Evolutionary conservation across 2,797 vertebrate species (phyloP).

Genomic region (Brachyrhaphis roseni): DNA sequence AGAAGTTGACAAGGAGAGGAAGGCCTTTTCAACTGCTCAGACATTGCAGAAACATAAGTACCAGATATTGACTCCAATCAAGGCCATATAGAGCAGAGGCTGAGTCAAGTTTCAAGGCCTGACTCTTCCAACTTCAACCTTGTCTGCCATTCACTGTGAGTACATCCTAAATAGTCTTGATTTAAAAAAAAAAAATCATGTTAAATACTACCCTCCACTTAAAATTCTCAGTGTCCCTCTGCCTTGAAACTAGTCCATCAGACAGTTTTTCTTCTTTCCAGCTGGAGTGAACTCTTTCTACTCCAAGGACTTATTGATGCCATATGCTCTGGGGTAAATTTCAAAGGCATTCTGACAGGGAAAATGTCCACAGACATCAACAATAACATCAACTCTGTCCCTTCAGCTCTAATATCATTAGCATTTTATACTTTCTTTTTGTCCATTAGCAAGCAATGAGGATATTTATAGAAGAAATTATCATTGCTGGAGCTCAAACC

Average conservation of each 20-base stretch:
- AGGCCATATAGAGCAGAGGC: constrained; percentile 23
- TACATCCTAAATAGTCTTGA: constrained; percentile 5
- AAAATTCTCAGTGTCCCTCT: constrained; percentile 29
- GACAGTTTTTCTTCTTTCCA: constrained; percentile 32
- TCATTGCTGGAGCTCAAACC: constrained; percentile 55
- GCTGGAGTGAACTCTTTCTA: constrained; percentile 17
- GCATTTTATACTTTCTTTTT: constrained; percentile 33
- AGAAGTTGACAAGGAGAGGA: constrained; percentile 56
- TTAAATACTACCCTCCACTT: constrained; percentile 37
- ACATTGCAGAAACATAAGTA: constrained; percentile 35
- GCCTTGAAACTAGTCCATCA: constrained; percentile 34
- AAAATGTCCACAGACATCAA: constrained; percentile 29
- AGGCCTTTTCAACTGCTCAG: constrained; percentile 49
- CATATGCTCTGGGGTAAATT: constrained; percentile 11
- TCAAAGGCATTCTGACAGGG: constrained; percentile 27
- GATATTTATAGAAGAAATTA: constrained; percentile 69
- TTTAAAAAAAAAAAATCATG: too few species aligned
- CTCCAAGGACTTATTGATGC: constrained; percentile 16
- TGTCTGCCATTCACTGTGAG: constrained; percentile 44
- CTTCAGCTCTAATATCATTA: constrained; percentile 39
- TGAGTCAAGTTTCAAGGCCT: constrained; percentile 27
- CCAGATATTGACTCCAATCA: constrained; percentile 58
- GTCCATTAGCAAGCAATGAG: constrained; percentile 48
- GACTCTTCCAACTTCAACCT: constrained; percentile 30
- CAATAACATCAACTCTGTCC: constrained; percentile 25